Base-by-base conservation (phyloP, 2,888 invertebrate species). In the Idaea dimidiata region DNA sequence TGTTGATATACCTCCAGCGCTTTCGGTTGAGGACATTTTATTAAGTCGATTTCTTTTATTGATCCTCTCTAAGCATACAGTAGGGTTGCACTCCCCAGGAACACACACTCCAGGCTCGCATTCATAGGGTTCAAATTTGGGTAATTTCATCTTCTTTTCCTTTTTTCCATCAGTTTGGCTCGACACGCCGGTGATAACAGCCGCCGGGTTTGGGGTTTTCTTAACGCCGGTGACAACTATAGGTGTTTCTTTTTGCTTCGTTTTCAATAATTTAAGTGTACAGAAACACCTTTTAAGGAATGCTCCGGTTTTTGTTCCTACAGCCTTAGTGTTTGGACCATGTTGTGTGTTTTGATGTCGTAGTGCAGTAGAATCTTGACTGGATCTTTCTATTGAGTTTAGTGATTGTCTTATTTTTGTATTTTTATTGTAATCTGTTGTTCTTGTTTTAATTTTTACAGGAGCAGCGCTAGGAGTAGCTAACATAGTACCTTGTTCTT, bases 81-180 rank as follows among this genome's bases (percentile, higher is more conserved):
- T 67, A 8, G 75, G 77, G 65, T 77, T 66, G 66, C 77, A 77
- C 56, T 73, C 61, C 33, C 72, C 75, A 17, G 77, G 75, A 33
- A 70, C 60, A 72, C 76, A 79, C 17, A 73, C 69, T 60, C 67
- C 66, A 8, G 78, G 79, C 65, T 77, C 77, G 68, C 80, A 78
- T 72, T 81, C 80, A 63, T 79, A 78, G 1, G 76, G 75, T 60
- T 76, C 65, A 16, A 80, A 59, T 55, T 61, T 63, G 75, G 33
- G 74, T 73, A 69, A 75, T 73, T 65, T 76, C 74, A 58, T 71
- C 10, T 17, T 56, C 18, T 56, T 56, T 18, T 17, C 56, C 53
- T 54, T 16, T 56, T 17, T 55, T 55, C 16, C 16, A 55, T 55
- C 6, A 7, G 54, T 55, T 16, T 16, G 16, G 54, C 54, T 55